Conservation (phyloP, 2,113 vertebrate genomes). For the Stictonetta naevosa region DNA sequence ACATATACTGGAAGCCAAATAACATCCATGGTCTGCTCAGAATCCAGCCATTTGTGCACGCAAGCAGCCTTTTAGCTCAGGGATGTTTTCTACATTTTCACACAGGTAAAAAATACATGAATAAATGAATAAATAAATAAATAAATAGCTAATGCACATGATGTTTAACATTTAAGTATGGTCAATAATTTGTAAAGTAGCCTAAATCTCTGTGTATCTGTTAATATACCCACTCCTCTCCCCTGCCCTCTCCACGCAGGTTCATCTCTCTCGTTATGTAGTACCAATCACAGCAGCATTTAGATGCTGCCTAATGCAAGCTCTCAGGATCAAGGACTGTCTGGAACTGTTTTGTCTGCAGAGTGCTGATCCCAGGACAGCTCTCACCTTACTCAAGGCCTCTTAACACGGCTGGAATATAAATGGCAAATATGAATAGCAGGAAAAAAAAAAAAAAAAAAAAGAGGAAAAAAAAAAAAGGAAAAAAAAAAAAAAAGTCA, state of each 20-base stretch:
- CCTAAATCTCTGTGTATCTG: background rate
- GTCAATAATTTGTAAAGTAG: background rate
- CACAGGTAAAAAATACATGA: background rate
- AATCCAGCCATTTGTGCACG: background rate
- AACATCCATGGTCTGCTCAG: background rate
- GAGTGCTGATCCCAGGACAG: background rate
- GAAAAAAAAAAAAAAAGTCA: background rate
- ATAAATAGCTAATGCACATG: background rate
- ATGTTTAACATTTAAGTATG: background rate
- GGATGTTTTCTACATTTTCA: background rate
- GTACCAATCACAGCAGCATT: background rate
- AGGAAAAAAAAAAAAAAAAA: background rate
- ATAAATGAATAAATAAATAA: background rate
- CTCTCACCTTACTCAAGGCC: background rate
- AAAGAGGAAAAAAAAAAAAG: no score
- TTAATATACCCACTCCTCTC: background rate
- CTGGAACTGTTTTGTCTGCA: background rate
- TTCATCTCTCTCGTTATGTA: rapidly evolving
- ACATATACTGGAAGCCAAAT: background rate
- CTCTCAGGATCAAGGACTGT: slow-evolving; percentile 21
- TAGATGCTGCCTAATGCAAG: background rate
- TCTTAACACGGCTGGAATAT: background rate
- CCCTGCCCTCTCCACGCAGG: background rate
- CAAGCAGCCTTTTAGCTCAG: background rate
- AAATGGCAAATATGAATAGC: background rate